A percentile compares a stretch with the other conserved stretches of the same genome.
Evolutionary conservation across 2,797 vertebrate genomes (phyloP).

Genomic region (Falco novaeseelandiae): DNA sequence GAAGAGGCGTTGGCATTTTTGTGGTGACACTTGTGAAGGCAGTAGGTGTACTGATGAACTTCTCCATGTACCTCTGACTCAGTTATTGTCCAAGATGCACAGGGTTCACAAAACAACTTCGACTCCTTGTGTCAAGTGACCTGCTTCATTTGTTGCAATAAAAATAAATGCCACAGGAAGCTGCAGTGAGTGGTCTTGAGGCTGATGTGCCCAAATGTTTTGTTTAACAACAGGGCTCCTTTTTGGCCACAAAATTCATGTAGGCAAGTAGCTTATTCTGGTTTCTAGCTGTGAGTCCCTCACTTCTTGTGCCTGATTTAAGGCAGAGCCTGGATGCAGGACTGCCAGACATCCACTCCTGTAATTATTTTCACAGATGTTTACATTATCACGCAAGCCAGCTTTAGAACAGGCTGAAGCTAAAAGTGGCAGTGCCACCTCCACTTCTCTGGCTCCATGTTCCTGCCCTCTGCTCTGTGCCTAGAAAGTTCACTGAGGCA

Average conservation of each 20-base stretch:
- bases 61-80: not conserved
- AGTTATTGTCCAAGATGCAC: not conserved
- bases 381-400: not conserved
- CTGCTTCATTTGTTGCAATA: not conserved
- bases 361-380: not conserved
- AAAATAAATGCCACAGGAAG: not conserved
- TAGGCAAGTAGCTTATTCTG: not conserved
- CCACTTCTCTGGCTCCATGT: not conserved
- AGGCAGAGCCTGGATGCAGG: not conserved
- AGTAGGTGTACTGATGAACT: not conserved
- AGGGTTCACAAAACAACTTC: not conserved
- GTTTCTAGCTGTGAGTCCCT: rapidly evolving
- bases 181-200: not conserved
- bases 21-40: not conserved
- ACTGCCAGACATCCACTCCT: not conserved
- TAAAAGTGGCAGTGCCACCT: not conserved
- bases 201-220: not conserved
- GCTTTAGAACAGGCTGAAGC: not conserved
- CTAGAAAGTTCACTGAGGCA: not conserved
- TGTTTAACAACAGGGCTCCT: not conserved
- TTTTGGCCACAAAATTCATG: not conserved
- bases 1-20: not conserved
- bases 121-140: not conserved
- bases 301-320: not conserved
- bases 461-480: not conserved